Evolutionary conservation across 2,888 invertebrate species (phyloP).

Genomic region (Periphyllus acericola): DNA sequence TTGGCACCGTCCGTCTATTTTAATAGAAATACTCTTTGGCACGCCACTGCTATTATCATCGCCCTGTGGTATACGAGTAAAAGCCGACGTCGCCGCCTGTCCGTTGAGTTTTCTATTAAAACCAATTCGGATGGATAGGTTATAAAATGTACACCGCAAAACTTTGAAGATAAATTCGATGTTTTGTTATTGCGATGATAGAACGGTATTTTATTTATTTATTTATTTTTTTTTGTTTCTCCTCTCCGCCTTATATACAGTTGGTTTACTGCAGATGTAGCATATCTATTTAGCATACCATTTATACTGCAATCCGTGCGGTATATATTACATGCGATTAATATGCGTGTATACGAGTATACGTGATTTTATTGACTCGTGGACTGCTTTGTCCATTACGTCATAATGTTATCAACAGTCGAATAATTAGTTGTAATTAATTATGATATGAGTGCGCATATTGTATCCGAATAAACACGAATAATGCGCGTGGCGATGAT

Average conservation of each 20-base stretch:
- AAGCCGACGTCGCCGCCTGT: neutral
- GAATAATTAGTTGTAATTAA: too few species aligned
- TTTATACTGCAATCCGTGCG: too few species aligned
- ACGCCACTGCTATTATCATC: neutral
- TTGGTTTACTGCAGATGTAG: neutral
- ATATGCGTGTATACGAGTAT: too few species aligned
- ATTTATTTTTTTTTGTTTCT: neutral
- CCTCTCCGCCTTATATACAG: neutral
- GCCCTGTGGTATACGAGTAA: too few species aligned
- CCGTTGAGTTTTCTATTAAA: conserved; percentile 6
- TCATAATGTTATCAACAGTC: too few species aligned
- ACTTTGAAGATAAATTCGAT: neutral
- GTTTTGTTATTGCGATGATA: neutral
- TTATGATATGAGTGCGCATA: too few species aligned
- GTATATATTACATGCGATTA: too few species aligned
- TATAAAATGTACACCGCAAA: neutral
- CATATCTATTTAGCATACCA: too few species aligned
- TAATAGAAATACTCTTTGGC: conserved; percentile 8
- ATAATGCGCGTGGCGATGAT: too few species aligned
- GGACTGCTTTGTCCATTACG: too few species aligned
- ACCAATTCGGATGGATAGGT: neutral
- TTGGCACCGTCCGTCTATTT: neutral
- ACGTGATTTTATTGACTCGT: too few species aligned
- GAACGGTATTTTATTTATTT: neutral
- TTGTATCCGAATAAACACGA: too few species aligned